Conservation (phyloP, 2,888 invertebrate genomes). For the Sturmia bella region DNA sequence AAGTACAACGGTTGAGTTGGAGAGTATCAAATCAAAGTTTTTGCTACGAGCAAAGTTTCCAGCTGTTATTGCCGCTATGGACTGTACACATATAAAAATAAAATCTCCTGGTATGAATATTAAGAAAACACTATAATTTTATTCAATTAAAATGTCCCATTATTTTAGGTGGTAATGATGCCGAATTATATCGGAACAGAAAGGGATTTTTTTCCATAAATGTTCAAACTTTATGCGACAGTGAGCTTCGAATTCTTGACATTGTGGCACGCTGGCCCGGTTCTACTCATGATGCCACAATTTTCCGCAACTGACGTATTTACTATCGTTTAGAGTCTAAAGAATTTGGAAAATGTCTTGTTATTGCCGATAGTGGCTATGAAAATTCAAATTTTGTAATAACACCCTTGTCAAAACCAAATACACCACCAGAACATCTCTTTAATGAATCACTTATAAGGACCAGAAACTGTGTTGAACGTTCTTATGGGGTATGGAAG, state of each 20-base stretch:
- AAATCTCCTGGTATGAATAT: conserved; percentile 41
- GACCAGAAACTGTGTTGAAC: conserved; percentile 56
- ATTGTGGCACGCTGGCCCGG: conserved; percentile 62
- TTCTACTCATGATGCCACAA: conserved; percentile 57
- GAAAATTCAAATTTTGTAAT: conserved; percentile 42
- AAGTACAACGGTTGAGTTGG: not conserved
- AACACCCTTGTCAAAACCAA: conserved; percentile 39
- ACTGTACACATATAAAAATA: conserved; percentile 60
- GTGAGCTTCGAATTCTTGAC: conserved; percentile 36
- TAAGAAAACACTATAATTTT: not conserved
- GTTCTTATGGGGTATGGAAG: conserved; percentile 62
- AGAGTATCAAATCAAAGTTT: not conserved
- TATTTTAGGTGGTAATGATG: conserved; percentile 51
- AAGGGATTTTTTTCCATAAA: conserved; percentile 58
- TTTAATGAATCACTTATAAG: conserved; percentile 25
- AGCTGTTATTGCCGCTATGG: conserved; percentile 45
- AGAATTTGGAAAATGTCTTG: conserved; percentile 49
- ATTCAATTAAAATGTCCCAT: not conserved
- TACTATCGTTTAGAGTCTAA: conserved; percentile 49
- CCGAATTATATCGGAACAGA: conserved; percentile 53
- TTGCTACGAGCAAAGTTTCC: conserved; percentile 16
- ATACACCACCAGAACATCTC: not conserved
- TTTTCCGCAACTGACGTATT: conserved; percentile 54
- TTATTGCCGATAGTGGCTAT: conserved; percentile 64
- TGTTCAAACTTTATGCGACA: conserved; percentile 55